Evolutionary conservation across 2,888 invertebrate species (phyloP), one percentile per base, ranked within the genome.

Genomic region (Apoda limacodes): DNA sequence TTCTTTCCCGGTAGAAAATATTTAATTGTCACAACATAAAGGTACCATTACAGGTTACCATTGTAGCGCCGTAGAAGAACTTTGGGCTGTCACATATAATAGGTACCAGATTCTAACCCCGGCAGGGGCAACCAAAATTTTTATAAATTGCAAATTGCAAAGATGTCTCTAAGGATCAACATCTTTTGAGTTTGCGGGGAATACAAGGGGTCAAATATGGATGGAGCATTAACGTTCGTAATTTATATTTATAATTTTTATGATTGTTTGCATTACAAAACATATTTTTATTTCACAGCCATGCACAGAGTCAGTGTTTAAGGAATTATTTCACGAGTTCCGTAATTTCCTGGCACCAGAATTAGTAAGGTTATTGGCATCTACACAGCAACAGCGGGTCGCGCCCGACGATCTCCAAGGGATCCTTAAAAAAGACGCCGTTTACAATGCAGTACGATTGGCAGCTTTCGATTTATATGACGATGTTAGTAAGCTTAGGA

Each of bases 381-480:
- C 88, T 26, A 83, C 87, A 45, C 85, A 92, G 57, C 85, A 90
- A 9, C 82, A 85, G 40, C 86, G 85, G 46, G 85, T 88, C 35
- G 83, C 87, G 37, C 85, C 86, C 3, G 87, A 88, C 29, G 90
- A 95, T 59, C 75, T 94, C 45, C 84, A 86, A 32, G 87, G 88
- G 9, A 90, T 97, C 54, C 72, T 97, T 39, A 83, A 88, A 33
- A 95, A 95, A 67, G 97, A 97, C 72, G 95, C 96, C 32, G 89
- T 97, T 24, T 97, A 97, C 57, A 93, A 93, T 68, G 95, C 96
- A 0, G 90, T 93, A 6, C 94, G 95, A 5, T 75, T 94, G 39
- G 90, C 91, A 2, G 91, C 95, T 0, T 94, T 92, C 63, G 92
- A 96, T 52, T 81, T 97, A 31, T 96, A 92, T 60, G 94, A 96